Evolutionary conservation across 2,888 invertebrate species (phyloP), one percentile per base, ranked within the genome.

Genomic region (Volucella bombylans): DNA sequence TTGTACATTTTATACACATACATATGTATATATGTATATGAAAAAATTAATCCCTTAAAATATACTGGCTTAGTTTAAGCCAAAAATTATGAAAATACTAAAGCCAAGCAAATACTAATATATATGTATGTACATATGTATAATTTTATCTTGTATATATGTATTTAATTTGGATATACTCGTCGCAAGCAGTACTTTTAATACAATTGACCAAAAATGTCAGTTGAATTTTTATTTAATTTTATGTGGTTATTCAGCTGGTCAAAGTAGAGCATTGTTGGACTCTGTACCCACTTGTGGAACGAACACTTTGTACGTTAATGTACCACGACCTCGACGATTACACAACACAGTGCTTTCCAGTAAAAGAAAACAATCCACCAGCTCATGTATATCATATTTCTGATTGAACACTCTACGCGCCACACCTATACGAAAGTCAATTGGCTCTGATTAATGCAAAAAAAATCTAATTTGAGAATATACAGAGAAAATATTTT

Each of bases 171-270:
- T 49, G 39, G n/a, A 31, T 11, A 15, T 39, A 77, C 39, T 62
- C 64, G 64, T 65, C 52, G 2, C n/a, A 49, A 4, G 38, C 31
- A n/a, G 43, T 49, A 61, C 71, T 64, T 67, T 71, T 61, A 61
- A 50, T 67, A 67, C 9, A 45, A 45, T 47, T 68, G n/a, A 55
- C 41, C 18, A 47, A 50, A 82, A 69, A 72, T 47, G 61, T 59
- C 61, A 78, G 82, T 79, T 73, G 82, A 78, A 68, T 73, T 64
- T 68, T 62, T 82, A 65, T 64, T 72, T 39, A 67, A 82, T 77
- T 82, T 57, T 1, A 12, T 65, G 43, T 61, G 71, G 65, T 59
- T 62, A 59, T 50, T 57, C 69, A 14, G 12, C 62, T 68, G 80
- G 31, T 57, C 38, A 43, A 45, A 69, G 54, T 41, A 52, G 10